Conservation (phyloP, 2,888 invertebrate species). For the Eristalinus aeneus region DNA sequence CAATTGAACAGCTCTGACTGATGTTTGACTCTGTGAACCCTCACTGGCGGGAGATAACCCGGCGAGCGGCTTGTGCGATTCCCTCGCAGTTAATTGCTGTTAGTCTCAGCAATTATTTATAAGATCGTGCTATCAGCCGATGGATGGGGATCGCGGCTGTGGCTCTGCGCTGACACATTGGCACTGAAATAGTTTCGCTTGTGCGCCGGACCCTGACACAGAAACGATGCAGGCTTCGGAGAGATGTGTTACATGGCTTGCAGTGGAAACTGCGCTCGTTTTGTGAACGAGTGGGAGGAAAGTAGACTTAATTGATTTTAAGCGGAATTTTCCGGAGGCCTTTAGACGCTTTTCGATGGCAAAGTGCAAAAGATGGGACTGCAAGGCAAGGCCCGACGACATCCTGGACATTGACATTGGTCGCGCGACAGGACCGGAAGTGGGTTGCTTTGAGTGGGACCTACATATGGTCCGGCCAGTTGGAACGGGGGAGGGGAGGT, state of each 20-base stretch:
- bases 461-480: too few species aligned
- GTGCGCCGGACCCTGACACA: background rate
- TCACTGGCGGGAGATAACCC: conserved; percentile 4
- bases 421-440: too few species aligned
- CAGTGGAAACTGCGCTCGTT: background rate
- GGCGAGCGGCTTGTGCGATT: background rate
- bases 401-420: too few species aligned
- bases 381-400: too few species aligned
- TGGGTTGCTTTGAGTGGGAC: too few species aligned
- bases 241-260: background rate
- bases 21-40: conserved; percentile 12
- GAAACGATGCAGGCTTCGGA: background rate
- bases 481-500: too few species aligned
- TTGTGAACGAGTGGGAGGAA: background rate
- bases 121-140: background rate
- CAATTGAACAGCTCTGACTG: conserved; percentile 11
- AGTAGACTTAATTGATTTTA: background rate
- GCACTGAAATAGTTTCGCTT: background rate
- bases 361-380: too few species aligned
- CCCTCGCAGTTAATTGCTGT: background rate
- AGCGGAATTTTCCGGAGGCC: too few species aligned
- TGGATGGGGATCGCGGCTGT: background rate
- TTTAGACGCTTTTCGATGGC: too few species aligned
- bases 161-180: background rate
- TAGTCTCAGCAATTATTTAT: background rate